Evolutionary conservation across 2,888 invertebrate genomes (phyloP).

Genomic region (Polymixis lichenea): DNA sequence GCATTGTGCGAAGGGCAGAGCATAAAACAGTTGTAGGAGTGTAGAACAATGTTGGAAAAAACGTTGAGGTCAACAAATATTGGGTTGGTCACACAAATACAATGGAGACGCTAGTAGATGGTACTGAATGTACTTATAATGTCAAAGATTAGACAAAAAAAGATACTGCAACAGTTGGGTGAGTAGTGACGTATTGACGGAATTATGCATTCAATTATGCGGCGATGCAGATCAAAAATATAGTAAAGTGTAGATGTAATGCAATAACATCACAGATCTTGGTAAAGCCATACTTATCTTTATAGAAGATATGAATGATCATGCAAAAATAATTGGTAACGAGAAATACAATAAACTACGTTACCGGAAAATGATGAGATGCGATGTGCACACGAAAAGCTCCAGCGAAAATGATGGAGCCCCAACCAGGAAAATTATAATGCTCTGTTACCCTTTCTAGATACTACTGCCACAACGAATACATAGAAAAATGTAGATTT

Average conservation of each 20-base stretch:
- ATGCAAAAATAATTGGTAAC: not conserved
- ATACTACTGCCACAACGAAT: too few species aligned
- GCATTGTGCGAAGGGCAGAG: constrained; percentile 48
- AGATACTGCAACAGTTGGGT: not conserved
- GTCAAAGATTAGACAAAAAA: constrained; percentile 33
- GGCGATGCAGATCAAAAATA: not conserved
- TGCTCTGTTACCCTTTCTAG: too few species aligned
- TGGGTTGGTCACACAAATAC: constrained; percentile 52
- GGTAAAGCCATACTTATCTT: not conserved
- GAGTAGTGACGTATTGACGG: not conserved
- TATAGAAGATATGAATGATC: not conserved
- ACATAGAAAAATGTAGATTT: not conserved
- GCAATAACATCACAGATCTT: not conserved
- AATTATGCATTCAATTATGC: not conserved
- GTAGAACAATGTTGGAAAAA: constrained; percentile 51
- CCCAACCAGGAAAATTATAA: not conserved
- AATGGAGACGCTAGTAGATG: constrained; percentile 50
- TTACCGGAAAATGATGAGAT: not conserved
- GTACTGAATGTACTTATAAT: constrained; percentile 42
- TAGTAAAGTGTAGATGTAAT: too few species aligned
- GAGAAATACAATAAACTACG: not conserved
- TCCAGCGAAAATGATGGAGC: not conserved
- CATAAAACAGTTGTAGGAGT: constrained; percentile 42
- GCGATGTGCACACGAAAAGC: not conserved
- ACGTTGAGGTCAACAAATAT: constrained; percentile 54